Base-by-base conservation (phyloP, 2,888 invertebrate species). In the Steinernema hermaphroditum region DNA sequence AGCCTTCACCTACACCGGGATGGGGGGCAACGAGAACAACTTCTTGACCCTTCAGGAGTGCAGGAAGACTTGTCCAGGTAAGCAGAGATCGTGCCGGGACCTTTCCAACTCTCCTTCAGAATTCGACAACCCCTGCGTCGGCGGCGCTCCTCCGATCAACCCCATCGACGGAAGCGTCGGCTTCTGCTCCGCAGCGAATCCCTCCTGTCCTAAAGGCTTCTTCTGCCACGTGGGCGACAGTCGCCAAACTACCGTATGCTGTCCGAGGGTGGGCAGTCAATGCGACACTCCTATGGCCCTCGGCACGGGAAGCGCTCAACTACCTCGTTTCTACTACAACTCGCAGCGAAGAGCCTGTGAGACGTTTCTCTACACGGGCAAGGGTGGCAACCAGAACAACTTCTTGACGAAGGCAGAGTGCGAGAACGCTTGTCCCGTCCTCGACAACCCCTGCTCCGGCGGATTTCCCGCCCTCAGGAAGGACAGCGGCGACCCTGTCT, bases 11-110 rank as follows among this genome's bases (percentile, higher is more conserved):
- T 78, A 78, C 68, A 74, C 76, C 8, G 78, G 78, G 6, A 27
- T 77, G n/a, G 70, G 73, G 12, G 78, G 78, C 12, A 78, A 78
- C 43, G 72, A 78, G 69, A 78, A 78, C 70, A 77, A 77, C 44
- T 77, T 77, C 43, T n/a, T 78, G 44, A 74, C 72, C 0, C 37
- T 71, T 22, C 14, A n/a, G 24, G 76, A 74, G 12, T 78, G 78
- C 70, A 49, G 76, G 41, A 27, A 29, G 29, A 14, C 68, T 37
- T 78, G 78, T 68, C 75, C 78, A 4, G 74, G 77, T 77, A 24
- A 54, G 50, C n/a, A n/a, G 0, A 19, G 12, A n/a, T 41, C 37
- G 2, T 46, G 9, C 49, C 6, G 9, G 12, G 9, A 9, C 37
- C 37, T 24, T 62, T 22, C n/a, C 16, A 8, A 9, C 0, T 43